Base-by-base conservation (phyloP, 2,797 vertebrate genomes). In the Molossus molossus region DNA sequence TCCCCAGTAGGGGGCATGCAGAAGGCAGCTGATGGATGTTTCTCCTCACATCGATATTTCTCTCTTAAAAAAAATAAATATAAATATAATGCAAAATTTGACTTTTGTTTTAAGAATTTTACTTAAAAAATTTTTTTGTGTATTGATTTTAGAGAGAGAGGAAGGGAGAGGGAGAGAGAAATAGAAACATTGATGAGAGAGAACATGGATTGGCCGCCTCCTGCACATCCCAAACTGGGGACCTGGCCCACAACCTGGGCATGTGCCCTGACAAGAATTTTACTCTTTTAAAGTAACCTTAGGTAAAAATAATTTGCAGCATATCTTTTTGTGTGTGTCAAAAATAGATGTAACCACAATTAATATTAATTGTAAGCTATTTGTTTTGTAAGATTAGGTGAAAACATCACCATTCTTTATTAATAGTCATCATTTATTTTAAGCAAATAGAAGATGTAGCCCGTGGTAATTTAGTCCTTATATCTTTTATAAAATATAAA, bases 341-440 rank as follows among this genome's bases (percentile, higher is more conserved):
- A 94, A 20, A 81, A 86, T 82, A 69, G 25, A 27, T 65, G 20
- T 12, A 81, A 87, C 33, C 14, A 18, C 33, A 92, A 65, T 92
- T 69, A 89, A 82, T 40, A 72, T 62, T 73, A 76, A 25, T 45
- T 40, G 45, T 33, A 94, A 62, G 10, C 37, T 50, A 69, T 62
- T 91, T 93, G 5, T 87, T 94, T 96, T n/a, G 2, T 88, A 94
- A 83, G 8, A 75, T 29, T 15, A 64, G 40, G 21, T 10, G 33
- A 76, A 92, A 79, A 14, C 4, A 72, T 50, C 13, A 60, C 1
- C 50, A 9, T 53, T 60, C 6, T 76, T 94, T 79, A 76, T 76
- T 88, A 83, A 40, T 40, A 76, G 18, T 37, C 77, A 62, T 85
- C 20, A 87, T 85, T 80, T 86, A 9, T 91, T 83, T 4, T 85